These are phyloP conservation scores for Delichon dasypus DNA, from an alignment of 2,797 vertebrate genomes.

Conservation along the genomic window DNA sequence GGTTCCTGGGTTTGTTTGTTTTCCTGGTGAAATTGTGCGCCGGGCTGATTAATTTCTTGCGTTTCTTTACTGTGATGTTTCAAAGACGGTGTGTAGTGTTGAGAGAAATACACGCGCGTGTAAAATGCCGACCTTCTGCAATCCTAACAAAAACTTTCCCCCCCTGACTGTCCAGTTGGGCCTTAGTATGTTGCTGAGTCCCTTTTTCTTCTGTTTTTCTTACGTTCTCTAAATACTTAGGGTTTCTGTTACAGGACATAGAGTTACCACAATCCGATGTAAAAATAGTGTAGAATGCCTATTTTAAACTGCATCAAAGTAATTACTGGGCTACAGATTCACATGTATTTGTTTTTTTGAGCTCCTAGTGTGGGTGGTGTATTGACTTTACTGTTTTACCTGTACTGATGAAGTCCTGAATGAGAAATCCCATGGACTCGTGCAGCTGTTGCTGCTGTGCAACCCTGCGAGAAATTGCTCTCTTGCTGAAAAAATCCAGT, in stretches of 20 bases:
- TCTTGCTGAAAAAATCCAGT: neutral
- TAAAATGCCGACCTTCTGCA: neutral
- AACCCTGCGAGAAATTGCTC: neutral
- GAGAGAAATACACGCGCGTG: fast-evolving
- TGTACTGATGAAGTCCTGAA: neutral
- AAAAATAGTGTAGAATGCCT: neutral
- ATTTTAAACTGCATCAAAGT: fast-evolving
- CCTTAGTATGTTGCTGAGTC: neutral
- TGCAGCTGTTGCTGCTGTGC: neutral
- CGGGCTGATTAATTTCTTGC: neutral
- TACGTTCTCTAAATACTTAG: neutral
- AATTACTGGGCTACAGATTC: neutral
- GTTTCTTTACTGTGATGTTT: neutral
- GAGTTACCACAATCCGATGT: neutral
- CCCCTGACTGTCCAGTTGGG: neutral
- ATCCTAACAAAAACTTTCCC: neutral
- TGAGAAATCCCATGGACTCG: neutral
- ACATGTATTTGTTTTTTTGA: neutral
- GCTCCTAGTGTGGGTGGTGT: neutral
- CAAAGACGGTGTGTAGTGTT: fast-evolving
- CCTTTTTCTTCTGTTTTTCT: neutral
- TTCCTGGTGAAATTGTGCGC: neutral
- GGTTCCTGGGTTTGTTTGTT: neutral
- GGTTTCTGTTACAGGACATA: neutral
- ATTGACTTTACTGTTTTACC: neutral